Evolutionary conservation across 2,888 invertebrate species (phyloP), one percentile per base, ranked within the genome.

Genomic region (Perizoma affinitatum): DNA sequence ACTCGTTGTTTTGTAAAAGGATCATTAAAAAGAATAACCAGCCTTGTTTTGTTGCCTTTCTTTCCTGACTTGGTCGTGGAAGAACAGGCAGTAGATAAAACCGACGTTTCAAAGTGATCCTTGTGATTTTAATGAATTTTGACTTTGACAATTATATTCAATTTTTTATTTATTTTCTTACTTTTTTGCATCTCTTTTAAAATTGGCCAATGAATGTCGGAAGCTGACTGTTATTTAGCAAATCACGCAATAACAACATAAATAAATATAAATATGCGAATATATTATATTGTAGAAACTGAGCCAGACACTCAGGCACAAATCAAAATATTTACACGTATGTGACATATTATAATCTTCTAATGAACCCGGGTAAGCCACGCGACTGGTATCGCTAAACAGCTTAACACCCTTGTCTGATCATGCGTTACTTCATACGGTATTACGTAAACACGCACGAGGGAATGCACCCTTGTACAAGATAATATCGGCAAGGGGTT

Each of bases 341-440:
- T 52, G 33, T 44, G 42, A 40, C 41, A 53, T 57, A 61, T 2
- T 22, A 2, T 58, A 64, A 45, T 58, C 53, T 45, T 48, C 36
- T 33, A 43, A 47, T 44, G 52, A 54, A 44, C n/a, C 45, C 22
- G 45, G 61, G 38, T 42, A 22, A 6, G 7, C 45, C 49, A 22
- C 42, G 65, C 58, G 58, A 44, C 61, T 62, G 56, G 63, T 53
- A 60, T n/a, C 59, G 53, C 35, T 59, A 61, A 54, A 54, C 61
- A 54, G 56, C 57, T 65, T 53, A 51, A 55, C 63, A 61, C 40
- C 53, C 50, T 54, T 54, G 61, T 46, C 53, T 54, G 48, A 62
- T 63, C 63, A 58, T 61, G 55, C 63, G 68, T 65, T 46, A 57
- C 63, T 68, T 54, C 50, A 61, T 63, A 64, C 63, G 47, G 45